These are phyloP conservation scores for Caenorhabditis drosophilae DNA, from an alignment of 2,888 invertebrate species.

Conservation along the genomic window DNA sequence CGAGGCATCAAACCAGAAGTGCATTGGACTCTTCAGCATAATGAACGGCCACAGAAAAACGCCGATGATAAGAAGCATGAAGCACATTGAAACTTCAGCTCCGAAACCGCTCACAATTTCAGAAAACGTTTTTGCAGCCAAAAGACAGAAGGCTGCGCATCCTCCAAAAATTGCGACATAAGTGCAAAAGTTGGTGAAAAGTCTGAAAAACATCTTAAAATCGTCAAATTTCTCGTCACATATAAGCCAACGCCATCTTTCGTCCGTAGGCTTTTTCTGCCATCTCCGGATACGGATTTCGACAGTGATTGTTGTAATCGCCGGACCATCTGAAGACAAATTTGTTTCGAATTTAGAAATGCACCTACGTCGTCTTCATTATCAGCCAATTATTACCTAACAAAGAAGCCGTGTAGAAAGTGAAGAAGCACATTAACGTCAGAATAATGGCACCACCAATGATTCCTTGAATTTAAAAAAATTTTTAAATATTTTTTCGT, in stretches of 20 bases:
- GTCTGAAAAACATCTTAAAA: conserved; percentile 11
- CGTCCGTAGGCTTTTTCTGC: conserved; percentile 29
- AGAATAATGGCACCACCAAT: conserved; percentile 22
- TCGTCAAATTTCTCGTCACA: no score
- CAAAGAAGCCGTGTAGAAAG: conserved; percentile 34
- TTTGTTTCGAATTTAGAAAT: no score
- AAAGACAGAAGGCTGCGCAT: conserved; percentile 33
- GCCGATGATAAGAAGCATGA: conserved; percentile 27
- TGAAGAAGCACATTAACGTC: conserved; percentile 23
- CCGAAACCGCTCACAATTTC: conserved; percentile 26
- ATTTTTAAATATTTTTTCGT: not conserved
- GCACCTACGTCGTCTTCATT: conserved; percentile 29
- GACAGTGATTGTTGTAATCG: conserved; percentile 31
- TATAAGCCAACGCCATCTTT: conserved; percentile 15
- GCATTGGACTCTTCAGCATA: conserved; percentile 42
- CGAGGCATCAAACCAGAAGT: conserved; percentile 34
- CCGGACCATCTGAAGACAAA: no score
- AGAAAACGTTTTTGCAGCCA: conserved; percentile 41
- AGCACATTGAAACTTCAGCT: conserved; percentile 25
- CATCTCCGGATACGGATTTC: conserved; percentile 47
- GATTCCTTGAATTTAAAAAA: conserved; percentile 14
- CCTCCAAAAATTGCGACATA: conserved; percentile 37
- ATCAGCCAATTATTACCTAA: conserved; percentile 39
- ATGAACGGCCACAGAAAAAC: conserved; percentile 42
- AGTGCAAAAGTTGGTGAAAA: conserved; percentile 25